Evolutionary conservation across 2,888 invertebrate genomes (phyloP), one percentile per base, ranked within the genome.

Genomic region (Orthosia incerta): DNA sequence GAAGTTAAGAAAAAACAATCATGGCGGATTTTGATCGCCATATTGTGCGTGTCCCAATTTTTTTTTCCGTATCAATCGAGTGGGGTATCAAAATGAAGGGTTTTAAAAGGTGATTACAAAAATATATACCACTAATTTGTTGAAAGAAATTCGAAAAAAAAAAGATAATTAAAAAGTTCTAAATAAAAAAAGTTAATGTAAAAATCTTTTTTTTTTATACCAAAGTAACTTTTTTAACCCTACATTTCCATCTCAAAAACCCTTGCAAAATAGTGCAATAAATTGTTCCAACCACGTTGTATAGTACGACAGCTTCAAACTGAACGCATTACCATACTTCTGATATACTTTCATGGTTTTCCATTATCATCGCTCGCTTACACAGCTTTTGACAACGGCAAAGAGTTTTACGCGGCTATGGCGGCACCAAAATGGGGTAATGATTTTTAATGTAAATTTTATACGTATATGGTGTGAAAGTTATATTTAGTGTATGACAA

Each of bases 381-480:
- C 51, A 51, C 57, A 55, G 72, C 76, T 73, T 60, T 77, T 72
- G 64, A 77, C 63, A 66, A 51, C 63, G 60, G 9, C 56, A 77
- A 76, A 67, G 69, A 73, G 63, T 73, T 67, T 82, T 65, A 59
- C 60, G 18, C 55, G 57, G 23, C 66, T 51, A 20, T n/a, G 67
- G 69, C 23, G 64, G 67, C 63, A 16, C 53, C 55, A 53, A 64
- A 80, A 82, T 77, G 73, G 70, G 80, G 74, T 67, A 80, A 82
- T 80, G 80, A 80, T 82, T 82, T 82, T 82, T 78, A 82, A 80
- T 82, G 74, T 66, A 50, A 64, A 64, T 70, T 82, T 80, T 80
- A 70, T 53, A n/a, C 31, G n/a, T 31, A 20, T 79, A 63, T 45
- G 48, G 26, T 7, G 13, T 26, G 56, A 48, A 48, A 48, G 16